Evolutionary conservation across 53 echinoderm and acorn worm species (phyloP).

Genomic region (Zoroaster sp.): DNA sequence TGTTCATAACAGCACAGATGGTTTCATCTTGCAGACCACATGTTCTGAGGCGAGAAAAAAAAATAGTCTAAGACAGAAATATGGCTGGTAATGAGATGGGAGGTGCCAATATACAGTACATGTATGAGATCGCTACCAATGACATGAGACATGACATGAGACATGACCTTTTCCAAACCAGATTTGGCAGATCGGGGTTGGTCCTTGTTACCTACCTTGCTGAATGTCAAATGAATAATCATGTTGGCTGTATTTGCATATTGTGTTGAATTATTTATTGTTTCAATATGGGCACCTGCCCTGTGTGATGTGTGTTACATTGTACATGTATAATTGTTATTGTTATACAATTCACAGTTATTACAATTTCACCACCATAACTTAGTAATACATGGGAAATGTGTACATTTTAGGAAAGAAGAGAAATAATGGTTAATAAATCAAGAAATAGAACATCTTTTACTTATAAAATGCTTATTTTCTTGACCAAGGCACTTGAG

Average conservation of each 20-base stretch:
- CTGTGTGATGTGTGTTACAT: neutral
- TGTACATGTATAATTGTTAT: neutral
- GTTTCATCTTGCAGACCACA: neutral
- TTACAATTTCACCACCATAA: neutral
- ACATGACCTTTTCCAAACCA: constrained; percentile 36
- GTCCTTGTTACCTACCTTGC: constrained; percentile 28
- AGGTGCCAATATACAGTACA: neutral
- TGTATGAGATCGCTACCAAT: too few relatives aligned
- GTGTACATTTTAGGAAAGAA: neutral
- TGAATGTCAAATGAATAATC: constrained; percentile 31
- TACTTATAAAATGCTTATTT: too few relatives aligned
- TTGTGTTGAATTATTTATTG: neutral
- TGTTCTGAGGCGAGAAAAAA: neutral
- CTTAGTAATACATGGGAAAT: neutral
- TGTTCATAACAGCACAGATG: neutral
- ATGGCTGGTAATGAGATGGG: neutral
- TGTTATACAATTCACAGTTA: neutral
- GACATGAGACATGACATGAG: neutral
- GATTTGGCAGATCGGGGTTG: neutral
- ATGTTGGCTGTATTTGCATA: constrained; percentile 2
- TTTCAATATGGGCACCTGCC: neutral
- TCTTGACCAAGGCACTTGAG: too few relatives aligned
- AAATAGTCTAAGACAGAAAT: neutral
- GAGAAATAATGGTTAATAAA: neutral
- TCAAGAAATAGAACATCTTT: neutral